Conservation (phyloP, 2,113 vertebrate genomes). For the Megaceryle maxima region DNA sequence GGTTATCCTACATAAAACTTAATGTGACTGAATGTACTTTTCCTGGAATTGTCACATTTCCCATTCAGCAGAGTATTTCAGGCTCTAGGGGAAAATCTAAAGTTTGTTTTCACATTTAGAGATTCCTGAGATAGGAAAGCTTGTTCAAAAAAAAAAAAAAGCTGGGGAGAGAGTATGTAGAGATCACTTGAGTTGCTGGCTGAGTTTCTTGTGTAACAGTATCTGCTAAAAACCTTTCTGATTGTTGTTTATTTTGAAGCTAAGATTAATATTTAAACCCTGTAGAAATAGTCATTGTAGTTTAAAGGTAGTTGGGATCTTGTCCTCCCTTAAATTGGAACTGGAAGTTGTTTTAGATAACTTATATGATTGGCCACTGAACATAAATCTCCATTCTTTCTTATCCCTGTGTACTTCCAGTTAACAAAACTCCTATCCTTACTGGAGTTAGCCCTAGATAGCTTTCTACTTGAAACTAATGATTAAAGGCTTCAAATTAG, state of each 20-base stretch:
- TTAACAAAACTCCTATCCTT: not conserved
- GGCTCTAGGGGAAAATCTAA: not conserved
- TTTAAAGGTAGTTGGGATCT: not conserved
- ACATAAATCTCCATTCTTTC: not conserved
- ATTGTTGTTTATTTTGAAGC: not conserved
- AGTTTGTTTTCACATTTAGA: not conserved
- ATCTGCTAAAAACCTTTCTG: not conserved
- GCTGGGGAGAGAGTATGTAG: not conserved
- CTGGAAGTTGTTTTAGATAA: not conserved
- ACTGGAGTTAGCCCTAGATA: not conserved
- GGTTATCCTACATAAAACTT: not conserved
- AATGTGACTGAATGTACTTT: not conserved
- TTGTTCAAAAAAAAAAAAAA: not conserved
- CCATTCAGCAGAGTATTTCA: not conserved
- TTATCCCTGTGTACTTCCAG: not conserved
- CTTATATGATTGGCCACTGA: fast-evolving
- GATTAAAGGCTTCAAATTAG: not conserved
- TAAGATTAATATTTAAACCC: conserved; percentile 31
- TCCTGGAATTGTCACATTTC: not conserved
- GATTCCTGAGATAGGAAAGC: not conserved
- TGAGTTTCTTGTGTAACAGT: not conserved
- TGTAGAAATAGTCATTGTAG: not conserved
- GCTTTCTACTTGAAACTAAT: not conserved
- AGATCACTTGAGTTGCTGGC: not conserved
- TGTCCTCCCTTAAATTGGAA: not conserved